A percentile compares a stretch with the other conserved stretches of the same genome.
Evolutionary conservation across 2,113 vertebrate species (phyloP).

Genomic region (Lota lota): DNA sequence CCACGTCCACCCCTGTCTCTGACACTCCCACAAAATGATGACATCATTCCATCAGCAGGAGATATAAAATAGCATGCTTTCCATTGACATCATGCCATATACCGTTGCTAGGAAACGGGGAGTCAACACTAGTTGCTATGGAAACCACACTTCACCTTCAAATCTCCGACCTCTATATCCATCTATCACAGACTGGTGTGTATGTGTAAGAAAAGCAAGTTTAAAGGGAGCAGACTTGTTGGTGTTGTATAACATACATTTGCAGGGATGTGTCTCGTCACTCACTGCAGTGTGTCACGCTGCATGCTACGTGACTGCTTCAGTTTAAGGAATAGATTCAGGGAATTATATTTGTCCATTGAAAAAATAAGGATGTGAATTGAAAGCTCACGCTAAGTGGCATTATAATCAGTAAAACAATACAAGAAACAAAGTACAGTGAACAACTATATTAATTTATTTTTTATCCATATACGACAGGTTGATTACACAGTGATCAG

Average conservation of each 20-base stretch:
- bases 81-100: conserved; percentile 78
- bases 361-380: not conserved
- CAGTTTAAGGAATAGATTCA: not conserved
- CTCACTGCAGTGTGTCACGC: conserved; percentile 34
- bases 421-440: not conserved
- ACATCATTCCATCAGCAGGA: conserved; percentile 63
- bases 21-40: conserved; percentile 42
- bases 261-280: conserved; percentile 50
- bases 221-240: not conserved
- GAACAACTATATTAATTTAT: conserved; percentile 26
- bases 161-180: conserved; percentile 62
- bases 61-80: conserved; percentile 58
- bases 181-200: conserved; percentile 25
- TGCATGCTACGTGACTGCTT: not conserved
- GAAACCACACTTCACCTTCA: conserved; percentile 78
- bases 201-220: conserved; percentile 6
- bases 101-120: conserved; percentile 76
- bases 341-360: not conserved
- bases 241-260: conserved; percentile 49
- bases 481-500: conserved; percentile 43
- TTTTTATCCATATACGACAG: conserved; percentile 29
- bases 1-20: conserved; percentile 27
- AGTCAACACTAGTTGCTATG: conserved; percentile 84
- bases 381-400: not conserved
- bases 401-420: not conserved